phyloP scores from a whole-genome alignment of 2,113 vertebrate genomes.

The Coregonus clupeaformis region DNA sequence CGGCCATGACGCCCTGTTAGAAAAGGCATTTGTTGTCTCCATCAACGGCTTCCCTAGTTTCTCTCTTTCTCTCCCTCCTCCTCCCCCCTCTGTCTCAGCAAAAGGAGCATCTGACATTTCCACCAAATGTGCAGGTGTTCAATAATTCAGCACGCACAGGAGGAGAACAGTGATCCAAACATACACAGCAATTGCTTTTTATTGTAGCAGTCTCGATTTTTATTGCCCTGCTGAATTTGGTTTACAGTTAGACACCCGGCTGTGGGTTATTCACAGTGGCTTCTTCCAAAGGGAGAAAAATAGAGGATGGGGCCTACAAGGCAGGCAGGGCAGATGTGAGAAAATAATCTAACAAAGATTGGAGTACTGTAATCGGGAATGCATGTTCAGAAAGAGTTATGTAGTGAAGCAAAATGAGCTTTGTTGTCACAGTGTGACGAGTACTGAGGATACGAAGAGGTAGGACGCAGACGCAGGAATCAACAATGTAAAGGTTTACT shows the following conservation, averaged over 20 bases:
- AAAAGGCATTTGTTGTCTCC: conserved; percentile 16
- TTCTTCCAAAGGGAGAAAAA: not conserved
- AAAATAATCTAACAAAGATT: no score
- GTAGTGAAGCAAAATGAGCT: no score
- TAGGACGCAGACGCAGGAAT: no score
- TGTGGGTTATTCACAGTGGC: conserved; percentile 12
- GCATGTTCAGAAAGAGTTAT: no score
- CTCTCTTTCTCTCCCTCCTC: not conserved
- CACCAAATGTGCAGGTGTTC: conserved; percentile 34
- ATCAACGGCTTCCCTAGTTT: conserved; percentile 2
- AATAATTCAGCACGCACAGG: conserved; percentile 43
- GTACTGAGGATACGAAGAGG: no score
- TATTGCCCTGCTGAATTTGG: conserved; percentile 31
- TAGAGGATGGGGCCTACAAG: no score
- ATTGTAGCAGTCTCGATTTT: conserved; percentile 33
- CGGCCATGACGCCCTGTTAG: not conserved
- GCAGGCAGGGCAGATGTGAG: not conserved
- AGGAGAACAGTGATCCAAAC: conserved; percentile 43
- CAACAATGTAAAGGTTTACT: no score
- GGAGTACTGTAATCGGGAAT: no score
- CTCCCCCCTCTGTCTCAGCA: conserved; percentile 1
- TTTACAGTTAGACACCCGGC: conserved; percentile 18
- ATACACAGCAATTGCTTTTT: conserved; percentile 38
- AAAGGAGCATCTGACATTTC: conserved; percentile 42
- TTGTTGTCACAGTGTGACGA: no score